Evolutionary conservation across 2,888 invertebrate species (phyloP).

Genomic region (Nowickia ferox): DNA sequence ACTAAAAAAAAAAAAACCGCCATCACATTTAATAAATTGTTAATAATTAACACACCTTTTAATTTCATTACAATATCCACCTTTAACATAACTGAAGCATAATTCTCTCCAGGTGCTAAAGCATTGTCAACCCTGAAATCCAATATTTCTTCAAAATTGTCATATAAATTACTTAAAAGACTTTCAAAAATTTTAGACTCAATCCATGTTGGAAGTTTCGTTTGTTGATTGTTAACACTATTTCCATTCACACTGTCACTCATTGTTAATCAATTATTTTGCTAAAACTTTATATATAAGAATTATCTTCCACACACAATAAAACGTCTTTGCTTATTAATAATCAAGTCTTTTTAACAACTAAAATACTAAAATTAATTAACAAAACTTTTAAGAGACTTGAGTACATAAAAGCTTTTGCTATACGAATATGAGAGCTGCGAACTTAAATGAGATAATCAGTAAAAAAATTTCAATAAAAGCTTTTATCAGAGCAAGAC

Average conservation of each 20-base stretch:
- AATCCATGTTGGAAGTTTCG: constrained; percentile 75
- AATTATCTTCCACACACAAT: background rate
- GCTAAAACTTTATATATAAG: background rate
- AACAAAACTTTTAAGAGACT: background rate
- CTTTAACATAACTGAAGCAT: constrained; percentile 77
- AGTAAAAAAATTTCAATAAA: no score
- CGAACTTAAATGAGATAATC: no score
- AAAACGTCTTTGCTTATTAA: background rate
- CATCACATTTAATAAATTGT: background rate
- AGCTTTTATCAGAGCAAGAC: no score
- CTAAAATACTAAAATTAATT: background rate
- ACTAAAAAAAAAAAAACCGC: background rate
- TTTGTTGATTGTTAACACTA: background rate
- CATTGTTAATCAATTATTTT: constrained; percentile 17
- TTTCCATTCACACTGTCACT: constrained; percentile 4
- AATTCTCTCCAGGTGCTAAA: constrained; percentile 79
- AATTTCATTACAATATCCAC: constrained; percentile 74
- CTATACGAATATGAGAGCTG: no score
- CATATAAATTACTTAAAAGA: constrained; percentile 71
- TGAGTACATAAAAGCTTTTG: background rate
- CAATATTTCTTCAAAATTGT: constrained; percentile 73
- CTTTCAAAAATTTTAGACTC: constrained; percentile 73
- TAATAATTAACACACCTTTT: constrained; percentile 73
- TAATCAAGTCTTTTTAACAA: no score
- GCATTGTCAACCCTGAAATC: constrained; percentile 74